Percentiles rank a stretch among this genome's conserved stretches.
Conservation (phyloP, 2,797 vertebrate genomes). For the Scomberomorus guttatus region DNA sequence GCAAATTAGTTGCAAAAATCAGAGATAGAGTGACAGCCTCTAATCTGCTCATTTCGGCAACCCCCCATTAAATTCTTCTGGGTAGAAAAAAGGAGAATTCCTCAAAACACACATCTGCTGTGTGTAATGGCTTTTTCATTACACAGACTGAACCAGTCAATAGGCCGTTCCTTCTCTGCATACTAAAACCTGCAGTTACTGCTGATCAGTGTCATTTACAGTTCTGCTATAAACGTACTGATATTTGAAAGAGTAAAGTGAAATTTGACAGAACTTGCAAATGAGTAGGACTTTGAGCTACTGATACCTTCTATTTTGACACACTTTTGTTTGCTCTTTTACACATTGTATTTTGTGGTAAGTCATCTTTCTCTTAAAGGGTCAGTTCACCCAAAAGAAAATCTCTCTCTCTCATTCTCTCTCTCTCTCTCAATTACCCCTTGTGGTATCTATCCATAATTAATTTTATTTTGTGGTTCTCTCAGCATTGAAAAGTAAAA, state of each 20-base stretch:
- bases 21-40: constrained; percentile 58
- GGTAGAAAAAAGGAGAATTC: constrained; percentile 12
- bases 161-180: constrained; percentile 2
- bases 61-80: constrained; percentile 26
- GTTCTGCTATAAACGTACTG: background rate
- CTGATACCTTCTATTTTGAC: too few relatives aligned
- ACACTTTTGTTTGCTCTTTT: background rate
- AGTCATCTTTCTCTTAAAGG: background rate
- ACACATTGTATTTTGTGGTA: background rate
- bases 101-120: constrained; percentile 37
- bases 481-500: background rate
- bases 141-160: constrained; percentile 16
- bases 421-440: too few relatives aligned
- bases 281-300: too few relatives aligned
- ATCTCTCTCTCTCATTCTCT: too few relatives aligned
- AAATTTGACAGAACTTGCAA: background rate
- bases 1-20: constrained; percentile 73
- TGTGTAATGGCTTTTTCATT: constrained; percentile 30
- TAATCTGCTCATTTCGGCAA: constrained; percentile 66
- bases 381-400: background rate
- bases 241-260: background rate
- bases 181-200: constrained; percentile 23
- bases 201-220: constrained; percentile 4
- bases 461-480: too few relatives aligned
- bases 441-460: too few relatives aligned